phyloP scores from a whole-genome alignment of 2,797 vertebrate species.

The Labroides dimidiatus region DNA sequence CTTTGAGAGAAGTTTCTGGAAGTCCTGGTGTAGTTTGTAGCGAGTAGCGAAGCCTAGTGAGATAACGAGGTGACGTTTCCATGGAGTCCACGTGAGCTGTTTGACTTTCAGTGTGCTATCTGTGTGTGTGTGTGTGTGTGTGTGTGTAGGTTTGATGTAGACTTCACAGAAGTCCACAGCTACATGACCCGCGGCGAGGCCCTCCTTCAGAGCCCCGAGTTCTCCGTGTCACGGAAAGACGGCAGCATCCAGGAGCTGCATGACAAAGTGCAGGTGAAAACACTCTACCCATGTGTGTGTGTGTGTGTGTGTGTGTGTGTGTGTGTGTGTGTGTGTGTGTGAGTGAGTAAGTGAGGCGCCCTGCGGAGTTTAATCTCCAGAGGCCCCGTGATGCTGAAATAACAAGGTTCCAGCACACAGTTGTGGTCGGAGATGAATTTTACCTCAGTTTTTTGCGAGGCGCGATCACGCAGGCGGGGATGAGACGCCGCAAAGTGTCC shows the following conservation, averaged over 20 bases:
- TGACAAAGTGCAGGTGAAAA: constrained; percentile 94
- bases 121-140: constrained; percentile 11
- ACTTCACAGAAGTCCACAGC: constrained; percentile 97
- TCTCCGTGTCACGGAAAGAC: constrained; percentile 91
- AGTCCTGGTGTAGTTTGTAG: constrained; percentile 2
- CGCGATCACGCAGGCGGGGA: constrained; percentile 20
- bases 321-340: constrained; percentile 3
- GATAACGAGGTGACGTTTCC: background rate
- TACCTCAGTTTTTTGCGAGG: background rate
- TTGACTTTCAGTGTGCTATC: no score
- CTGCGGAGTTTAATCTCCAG: constrained; percentile 14
- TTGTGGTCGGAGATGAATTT: constrained; percentile 27
- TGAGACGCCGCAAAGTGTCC: constrained; percentile 10
- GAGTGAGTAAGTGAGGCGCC: background rate
- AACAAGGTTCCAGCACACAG: constrained; percentile 37
- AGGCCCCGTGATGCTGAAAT: constrained; percentile 32
- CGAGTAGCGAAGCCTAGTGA: constrained; percentile 1
- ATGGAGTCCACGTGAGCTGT: background rate
- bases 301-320: constrained; percentile 1
- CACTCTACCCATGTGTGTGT: background rate
- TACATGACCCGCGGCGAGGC: constrained; percentile 98
- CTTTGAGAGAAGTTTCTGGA: background rate
- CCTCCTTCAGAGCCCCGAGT: constrained; percentile 93
- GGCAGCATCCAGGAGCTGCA: constrained; percentile 92
- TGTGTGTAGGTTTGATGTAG: constrained; percentile 90